Evolutionary conservation across 1,140 invertebrate species (phyloP).

Genomic region (Ceratoteleas bidentatus): DNA sequence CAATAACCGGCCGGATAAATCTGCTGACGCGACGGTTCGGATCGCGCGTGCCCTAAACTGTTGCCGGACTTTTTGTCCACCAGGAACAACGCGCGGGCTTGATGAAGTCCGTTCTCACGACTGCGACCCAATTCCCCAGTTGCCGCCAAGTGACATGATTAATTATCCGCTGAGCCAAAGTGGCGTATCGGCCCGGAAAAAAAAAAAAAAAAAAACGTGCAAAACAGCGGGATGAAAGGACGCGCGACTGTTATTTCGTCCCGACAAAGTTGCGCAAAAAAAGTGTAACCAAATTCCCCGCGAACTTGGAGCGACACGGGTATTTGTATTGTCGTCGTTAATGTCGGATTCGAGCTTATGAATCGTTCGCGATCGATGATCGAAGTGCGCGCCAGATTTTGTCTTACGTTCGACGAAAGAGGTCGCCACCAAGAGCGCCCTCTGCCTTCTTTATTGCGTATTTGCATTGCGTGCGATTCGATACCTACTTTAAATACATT

Average conservation of each 20-base stretch:
- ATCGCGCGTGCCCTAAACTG: not conserved
- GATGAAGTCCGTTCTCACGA: slow-evolving; percentile 35
- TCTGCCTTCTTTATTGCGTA: slow-evolving; percentile 58
- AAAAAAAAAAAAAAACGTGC: slow-evolving; percentile 2
- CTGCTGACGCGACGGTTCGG: slow-evolving; percentile 7
- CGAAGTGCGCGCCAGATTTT: too few species aligned
- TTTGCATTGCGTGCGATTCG: slow-evolving; percentile 72
- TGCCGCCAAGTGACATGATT: slow-evolving; percentile 15
- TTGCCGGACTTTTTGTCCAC: slow-evolving; percentile 8
- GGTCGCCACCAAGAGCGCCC: too few species aligned
- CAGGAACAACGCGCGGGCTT: slow-evolving; percentile 12
- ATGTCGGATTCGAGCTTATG: not conserved
- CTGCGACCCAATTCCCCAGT: slow-evolving; percentile 43
- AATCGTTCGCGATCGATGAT: not conserved
- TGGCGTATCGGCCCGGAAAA: not conserved
- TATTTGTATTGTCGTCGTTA: too few species aligned
- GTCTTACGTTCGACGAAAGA: too few species aligned
- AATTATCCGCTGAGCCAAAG: slow-evolving; percentile 21
- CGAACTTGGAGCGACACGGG: too few species aligned
- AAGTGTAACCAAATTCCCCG: not conserved
- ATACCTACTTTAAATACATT: slow-evolving; percentile 75
- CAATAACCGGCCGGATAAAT: slow-evolving; percentile 32
- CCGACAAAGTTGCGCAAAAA: not conserved
- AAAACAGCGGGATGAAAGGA: not conserved
- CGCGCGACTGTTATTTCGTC: not conserved